Percentiles rank a stretch among this genome's conserved stretches.
These are phyloP conservation scores for Megatriorchis doriae DNA, from an alignment of 2,113 vertebrate genomes.

Conservation along the genomic window DNA sequence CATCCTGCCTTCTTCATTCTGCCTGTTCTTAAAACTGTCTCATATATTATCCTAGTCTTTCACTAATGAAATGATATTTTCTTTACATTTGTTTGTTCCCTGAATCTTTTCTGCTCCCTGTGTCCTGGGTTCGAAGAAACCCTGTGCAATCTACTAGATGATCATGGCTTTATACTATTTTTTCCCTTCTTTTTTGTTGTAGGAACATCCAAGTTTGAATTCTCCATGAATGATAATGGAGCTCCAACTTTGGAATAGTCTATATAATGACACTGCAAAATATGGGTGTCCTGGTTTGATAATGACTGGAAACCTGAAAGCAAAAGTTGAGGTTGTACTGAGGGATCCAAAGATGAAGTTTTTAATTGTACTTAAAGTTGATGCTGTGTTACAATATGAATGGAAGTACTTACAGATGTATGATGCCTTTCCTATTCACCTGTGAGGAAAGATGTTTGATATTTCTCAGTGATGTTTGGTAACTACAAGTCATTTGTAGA, in stretches of 20 bases:
- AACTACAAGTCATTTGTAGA: background rate
- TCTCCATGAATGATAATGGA: background rate
- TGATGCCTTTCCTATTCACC: background rate
- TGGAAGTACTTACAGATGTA: background rate
- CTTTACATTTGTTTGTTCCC: background rate
- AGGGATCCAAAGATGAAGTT: background rate
- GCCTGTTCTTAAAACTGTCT: background rate
- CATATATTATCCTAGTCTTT: background rate
- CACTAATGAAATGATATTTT: background rate
- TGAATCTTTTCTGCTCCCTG: background rate
- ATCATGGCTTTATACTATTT: background rate
- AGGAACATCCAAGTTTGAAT: background rate
- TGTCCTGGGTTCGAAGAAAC: background rate
- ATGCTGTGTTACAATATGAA: background rate
- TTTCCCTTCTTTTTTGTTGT: rapidly evolving
- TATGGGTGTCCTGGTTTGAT: background rate
- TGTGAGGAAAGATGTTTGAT: background rate
- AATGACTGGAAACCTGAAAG: background rate
- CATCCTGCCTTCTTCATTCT: background rate
- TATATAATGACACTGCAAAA: background rate
- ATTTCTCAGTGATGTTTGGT: background rate
- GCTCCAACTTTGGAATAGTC: background rate
- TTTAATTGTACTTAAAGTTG: background rate
- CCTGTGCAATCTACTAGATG: background rate
- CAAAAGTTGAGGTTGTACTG: background rate